Base-by-base conservation (phyloP, 2,888 invertebrate genomes). In the Drosophila paramelanica region DNA sequence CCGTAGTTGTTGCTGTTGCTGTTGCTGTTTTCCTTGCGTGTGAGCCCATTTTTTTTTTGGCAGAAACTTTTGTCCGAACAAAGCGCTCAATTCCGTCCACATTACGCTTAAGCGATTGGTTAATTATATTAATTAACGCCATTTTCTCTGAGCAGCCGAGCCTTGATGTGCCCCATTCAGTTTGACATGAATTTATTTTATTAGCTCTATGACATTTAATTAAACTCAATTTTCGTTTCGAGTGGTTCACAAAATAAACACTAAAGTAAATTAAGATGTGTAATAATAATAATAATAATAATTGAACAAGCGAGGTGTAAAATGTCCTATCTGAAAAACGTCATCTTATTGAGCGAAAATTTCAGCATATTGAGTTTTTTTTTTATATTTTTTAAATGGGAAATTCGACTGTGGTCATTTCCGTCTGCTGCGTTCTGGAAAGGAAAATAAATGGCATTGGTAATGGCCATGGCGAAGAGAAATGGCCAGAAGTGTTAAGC, bases 41-140 rank as follows among this genome's bases (percentile, higher is more conserved):
- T 67, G 75, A 78, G 67, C 50, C 76, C 69, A 72, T 73, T 78
- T 75, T 86, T 75, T 86, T 82, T 74, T 42, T 61, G 62, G 73
- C 68, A n/a, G 49, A 67, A 64, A 45, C 38, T 77, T 79, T 68
- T 59, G 62, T 62, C 23, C 56, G 13, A 45, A 58, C 64, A 78
- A 87, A 83, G 56, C 61, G 74, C 74, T 74, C 73, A 79, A 82
- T 85, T 82, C 68, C 69, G 67, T 65, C 70, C 46, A n/a, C 79
- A 81, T 78, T 69, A 69, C 56, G 59, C 64, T 69, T 61, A 58
- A 81, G 51, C 75, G 66, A 59, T 65, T 60, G 67, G 52, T 66
- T 80, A 85, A 88, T 81, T 67, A 73, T 69, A 81, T 82, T 66
- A 85, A 84, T 88, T 82, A 88, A 81, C 73, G 67, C 64, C 13